phyloP scores from a whole-genome alignment of 2,888 invertebrate genomes.

The Drosophila siamana region DNA sequence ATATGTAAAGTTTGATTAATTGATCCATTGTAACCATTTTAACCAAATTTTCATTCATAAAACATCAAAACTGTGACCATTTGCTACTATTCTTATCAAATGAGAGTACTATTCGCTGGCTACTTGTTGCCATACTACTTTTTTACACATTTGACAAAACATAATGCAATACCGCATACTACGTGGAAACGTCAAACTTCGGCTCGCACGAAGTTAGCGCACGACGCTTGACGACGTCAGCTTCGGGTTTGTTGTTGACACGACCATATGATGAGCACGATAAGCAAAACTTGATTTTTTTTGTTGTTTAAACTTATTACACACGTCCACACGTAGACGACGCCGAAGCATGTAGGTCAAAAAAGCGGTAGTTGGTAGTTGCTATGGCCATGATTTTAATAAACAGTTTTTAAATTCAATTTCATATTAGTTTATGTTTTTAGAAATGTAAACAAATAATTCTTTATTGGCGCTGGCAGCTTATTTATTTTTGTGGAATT shows the following conservation, averaged over 20 bases:
- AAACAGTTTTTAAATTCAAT: not conserved
- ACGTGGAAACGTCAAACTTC: constrained; percentile 81
- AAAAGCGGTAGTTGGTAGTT: constrained; percentile 25
- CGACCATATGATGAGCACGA: constrained; percentile 46
- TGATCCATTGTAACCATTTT: not conserved
- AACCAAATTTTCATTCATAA: constrained; percentile 66
- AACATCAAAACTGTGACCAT: not conserved
- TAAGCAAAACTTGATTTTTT: constrained; percentile 59
- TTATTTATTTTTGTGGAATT: too few relatives aligned
- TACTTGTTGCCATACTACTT: constrained; percentile 75
- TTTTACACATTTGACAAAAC: constrained; percentile 52
- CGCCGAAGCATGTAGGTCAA: constrained; percentile 55
- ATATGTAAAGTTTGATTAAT: not conserved
- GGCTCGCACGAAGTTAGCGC: constrained; percentile 51
- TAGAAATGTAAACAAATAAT: too few relatives aligned
- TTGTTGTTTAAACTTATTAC: constrained; percentile 9
- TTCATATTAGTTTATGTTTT: not conserved
- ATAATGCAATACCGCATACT: constrained; percentile 45
- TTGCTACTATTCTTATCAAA: constrained; percentile 65
- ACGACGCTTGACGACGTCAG: constrained; percentile 55
- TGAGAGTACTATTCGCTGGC: constrained; percentile 36
- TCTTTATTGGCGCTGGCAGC: too few relatives aligned
- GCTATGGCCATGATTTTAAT: constrained; percentile 1
- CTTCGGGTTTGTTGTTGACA: constrained; percentile 53
- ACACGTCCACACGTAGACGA: constrained; percentile 34